phyloP scores from a whole-genome alignment of 2,888 invertebrate genomes.

The Lithophane socia region DNA sequence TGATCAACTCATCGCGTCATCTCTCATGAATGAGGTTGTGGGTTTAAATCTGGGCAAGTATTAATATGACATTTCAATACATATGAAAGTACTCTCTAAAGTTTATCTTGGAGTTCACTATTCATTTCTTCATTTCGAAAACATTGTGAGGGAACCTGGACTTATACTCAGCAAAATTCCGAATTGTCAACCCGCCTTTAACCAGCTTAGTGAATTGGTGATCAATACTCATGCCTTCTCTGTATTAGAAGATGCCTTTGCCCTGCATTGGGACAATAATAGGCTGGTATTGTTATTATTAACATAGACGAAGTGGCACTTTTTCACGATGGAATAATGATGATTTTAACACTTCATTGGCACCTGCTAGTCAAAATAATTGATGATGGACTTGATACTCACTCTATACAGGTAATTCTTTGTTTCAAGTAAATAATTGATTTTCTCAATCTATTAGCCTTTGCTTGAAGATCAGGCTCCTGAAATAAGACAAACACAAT shows the following conservation, averaged over 20 bases:
- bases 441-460: slow-evolving; percentile 55
- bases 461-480: slow-evolving; percentile 51
- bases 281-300: background rate
- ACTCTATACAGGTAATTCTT: slow-evolving; percentile 79
- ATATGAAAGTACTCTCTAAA: background rate
- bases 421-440: slow-evolving; percentile 72
- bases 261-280: too few species aligned
- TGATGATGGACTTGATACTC: slow-evolving; percentile 63
- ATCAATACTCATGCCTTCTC: background rate
- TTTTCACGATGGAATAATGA: background rate
- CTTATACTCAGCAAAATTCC: background rate
- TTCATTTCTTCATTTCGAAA: too few species aligned
- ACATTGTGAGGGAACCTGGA: background rate
- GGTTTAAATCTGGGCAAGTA: background rate
- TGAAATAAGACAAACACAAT: slow-evolving; percentile 58
- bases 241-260: background rate
- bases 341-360: background rate
- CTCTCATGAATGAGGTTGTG: background rate
- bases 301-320: background rate
- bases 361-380: background rate
- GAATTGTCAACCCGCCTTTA: background rate
- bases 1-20: background rate
- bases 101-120: background rate
- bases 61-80: background rate
- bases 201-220: background rate